These are phyloP conservation scores for Sarcophaga bullata DNA, from an alignment of 1,140 invertebrate species.

Conservation along the genomic window DNA sequence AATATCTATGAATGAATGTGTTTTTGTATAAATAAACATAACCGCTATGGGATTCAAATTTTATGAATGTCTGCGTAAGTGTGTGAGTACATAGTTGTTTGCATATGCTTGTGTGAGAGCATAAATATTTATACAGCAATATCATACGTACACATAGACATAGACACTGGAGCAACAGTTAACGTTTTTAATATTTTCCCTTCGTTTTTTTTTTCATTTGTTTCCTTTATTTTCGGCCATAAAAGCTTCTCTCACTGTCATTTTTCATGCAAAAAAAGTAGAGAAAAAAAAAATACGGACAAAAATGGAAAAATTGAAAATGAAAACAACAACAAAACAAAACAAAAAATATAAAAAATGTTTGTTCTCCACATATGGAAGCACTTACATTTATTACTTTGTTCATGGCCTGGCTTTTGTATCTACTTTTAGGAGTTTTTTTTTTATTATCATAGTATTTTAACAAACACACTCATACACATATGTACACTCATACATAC, in stretches of 20 bases:
- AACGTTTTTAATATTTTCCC: too few species aligned
- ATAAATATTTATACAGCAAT: too few species aligned
- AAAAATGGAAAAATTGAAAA: constrained; percentile 9
- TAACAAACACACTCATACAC: neutral
- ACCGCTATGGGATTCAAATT: too few species aligned
- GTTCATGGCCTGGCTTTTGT: neutral
- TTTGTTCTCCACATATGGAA: constrained; percentile 14
- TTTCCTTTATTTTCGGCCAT: neutral
- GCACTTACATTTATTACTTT: constrained; percentile 22
- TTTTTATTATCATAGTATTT: neutral
- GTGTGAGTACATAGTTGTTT: too few species aligned
- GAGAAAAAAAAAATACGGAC: neutral
- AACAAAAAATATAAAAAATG: neutral
- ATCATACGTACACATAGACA: too few species aligned
- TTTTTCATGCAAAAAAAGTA: constrained; percentile 2
- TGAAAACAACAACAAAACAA: neutral
- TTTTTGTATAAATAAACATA: too few species aligned
- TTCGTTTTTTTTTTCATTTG: too few species aligned
- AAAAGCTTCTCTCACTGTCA: neutral
- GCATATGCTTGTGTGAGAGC: too few species aligned
- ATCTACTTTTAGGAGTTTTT: constrained; percentile 21
- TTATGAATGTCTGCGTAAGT: too few species aligned
- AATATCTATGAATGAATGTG: too few species aligned
- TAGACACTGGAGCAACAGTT: too few species aligned
- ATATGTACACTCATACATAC: neutral